phyloP scores from a whole-genome alignment of 2,888 invertebrate genomes.

The Dilophus febrilis region DNA sequence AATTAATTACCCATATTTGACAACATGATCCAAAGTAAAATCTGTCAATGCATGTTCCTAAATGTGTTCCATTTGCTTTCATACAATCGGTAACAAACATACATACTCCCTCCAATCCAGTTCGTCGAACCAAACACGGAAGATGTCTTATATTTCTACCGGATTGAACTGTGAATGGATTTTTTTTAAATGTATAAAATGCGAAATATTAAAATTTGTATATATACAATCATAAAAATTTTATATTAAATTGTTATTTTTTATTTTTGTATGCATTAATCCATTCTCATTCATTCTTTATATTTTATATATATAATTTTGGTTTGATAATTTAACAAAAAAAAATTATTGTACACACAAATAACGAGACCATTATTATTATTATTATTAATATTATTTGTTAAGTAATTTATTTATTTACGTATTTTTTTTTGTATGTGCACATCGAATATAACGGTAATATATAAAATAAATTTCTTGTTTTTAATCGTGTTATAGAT shows the following conservation, averaged over 20 bases:
- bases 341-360: neutral
- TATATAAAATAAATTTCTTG: no score
- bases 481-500: no score
- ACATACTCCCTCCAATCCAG: constrained; percentile 66
- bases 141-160: constrained; percentile 79
- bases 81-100: constrained; percentile 91
- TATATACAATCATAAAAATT: no score
- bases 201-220: neutral
- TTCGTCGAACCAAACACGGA: constrained; percentile 68
- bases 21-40: constrained; percentile 91
- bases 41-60: constrained; percentile 83
- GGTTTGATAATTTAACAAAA: neutral
- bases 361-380: neutral
- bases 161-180: constrained; percentile 58
- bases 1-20: constrained; percentile 39
- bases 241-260: constrained; percentile 5
- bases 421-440: no score
- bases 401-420: no score
- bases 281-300: neutral
- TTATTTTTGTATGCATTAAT: constrained; percentile 3
- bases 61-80: constrained; percentile 76
- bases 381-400: no score
- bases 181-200: no score
- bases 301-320: neutral
- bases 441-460: no score